These are phyloP conservation scores for Caerostris darwini DNA, from an alignment of 1,140 invertebrate genomes.

Conservation along the genomic window DNA sequence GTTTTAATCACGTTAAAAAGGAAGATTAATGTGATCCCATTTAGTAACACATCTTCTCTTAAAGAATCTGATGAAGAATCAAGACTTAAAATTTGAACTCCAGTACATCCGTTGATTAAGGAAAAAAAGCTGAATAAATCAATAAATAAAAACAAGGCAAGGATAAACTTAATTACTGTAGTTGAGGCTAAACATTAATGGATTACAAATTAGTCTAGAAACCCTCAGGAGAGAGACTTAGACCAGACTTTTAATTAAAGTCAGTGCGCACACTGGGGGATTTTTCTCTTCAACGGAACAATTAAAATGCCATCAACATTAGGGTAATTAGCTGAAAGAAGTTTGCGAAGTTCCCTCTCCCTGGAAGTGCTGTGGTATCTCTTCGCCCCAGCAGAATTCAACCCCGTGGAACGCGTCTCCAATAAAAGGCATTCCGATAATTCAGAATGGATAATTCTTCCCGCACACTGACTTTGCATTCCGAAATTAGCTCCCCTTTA, in stretches of 20 bases:
- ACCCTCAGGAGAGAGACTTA: neutral
- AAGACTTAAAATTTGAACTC: neutral
- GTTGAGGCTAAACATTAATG: constrained; percentile 33
- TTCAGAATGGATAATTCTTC: neutral
- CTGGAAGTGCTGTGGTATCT: neutral
- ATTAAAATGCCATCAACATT: constrained; percentile 67
- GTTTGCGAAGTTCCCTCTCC: constrained; percentile 10
- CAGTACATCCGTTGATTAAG: neutral
- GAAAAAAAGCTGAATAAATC: neutral
- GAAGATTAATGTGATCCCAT: no score
- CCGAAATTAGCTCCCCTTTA: neutral
- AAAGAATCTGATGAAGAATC: neutral
- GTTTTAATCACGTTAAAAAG: no score
- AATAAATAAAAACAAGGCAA: neutral
- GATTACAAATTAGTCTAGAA: constrained; percentile 36
- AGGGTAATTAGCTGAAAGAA: constrained; percentile 49
- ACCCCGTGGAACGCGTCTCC: neutral
- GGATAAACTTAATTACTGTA: neutral
- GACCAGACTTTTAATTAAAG: constrained; percentile 54
- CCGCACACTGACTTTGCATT: neutral
- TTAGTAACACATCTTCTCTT: no score
- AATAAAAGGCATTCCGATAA: neutral
- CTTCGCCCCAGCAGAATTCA: neutral
- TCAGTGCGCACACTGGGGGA: neutral
- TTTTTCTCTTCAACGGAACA: constrained; percentile 36